Conservation (phyloP, 1,140 invertebrate genomes). For the Vanessa tameamea region DNA sequence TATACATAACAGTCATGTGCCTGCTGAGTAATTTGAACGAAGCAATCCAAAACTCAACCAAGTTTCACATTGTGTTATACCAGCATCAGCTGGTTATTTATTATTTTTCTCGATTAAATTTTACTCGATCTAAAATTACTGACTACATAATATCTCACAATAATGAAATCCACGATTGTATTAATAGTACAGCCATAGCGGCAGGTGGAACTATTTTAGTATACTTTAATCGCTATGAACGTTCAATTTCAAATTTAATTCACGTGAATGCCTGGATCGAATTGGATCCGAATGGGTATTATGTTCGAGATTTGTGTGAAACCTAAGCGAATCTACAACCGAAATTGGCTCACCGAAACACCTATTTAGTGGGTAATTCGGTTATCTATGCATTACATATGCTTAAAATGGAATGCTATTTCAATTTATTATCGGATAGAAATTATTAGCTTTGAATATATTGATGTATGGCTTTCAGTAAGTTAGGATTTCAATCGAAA, state of each 20-base stretch:
- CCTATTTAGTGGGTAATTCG: constrained; percentile 19
- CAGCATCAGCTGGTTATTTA: too few species aligned
- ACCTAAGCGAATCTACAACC: constrained; percentile 23
- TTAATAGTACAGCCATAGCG: not conserved
- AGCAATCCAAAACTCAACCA: too few species aligned
- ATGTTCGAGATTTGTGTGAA: constrained; percentile 27
- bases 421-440: not conserved
- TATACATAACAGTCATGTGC: too few species aligned
- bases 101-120: not conserved
- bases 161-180: not conserved
- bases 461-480: not conserved
- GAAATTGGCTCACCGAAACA: constrained; percentile 28
- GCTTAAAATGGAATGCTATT: constrained; percentile 15
- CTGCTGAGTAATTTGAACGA: too few species aligned
- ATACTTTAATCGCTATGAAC: constrained; percentile 23
- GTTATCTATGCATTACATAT: constrained; percentile 30
- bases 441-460: not conserved
- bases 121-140: not conserved
- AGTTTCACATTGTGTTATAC: too few species aligned
- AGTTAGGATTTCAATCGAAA: not conserved
- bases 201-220: constrained; percentile 25
- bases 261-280: constrained; percentile 22
- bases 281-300: constrained; percentile 19
- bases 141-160: not conserved
- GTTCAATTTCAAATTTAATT: constrained; percentile 29